Base-by-base conservation (phyloP, 2,888 invertebrate species). In the Epinotia demarniana region DNA sequence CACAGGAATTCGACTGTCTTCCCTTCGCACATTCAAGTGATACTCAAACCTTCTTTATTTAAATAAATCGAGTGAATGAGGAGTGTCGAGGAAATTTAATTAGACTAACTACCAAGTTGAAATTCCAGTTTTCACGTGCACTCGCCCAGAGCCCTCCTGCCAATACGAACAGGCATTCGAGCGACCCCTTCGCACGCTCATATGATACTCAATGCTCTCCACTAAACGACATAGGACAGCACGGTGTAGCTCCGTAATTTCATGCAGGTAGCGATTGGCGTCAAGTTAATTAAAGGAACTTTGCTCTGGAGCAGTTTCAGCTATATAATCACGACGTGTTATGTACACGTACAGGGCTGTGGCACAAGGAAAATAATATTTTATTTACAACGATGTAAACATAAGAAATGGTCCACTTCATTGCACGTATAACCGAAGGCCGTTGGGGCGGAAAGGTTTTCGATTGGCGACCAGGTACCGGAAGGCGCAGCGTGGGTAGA, bases 261-360 rank as follows among this genome's bases (percentile, higher is more conserved):
- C 82, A 80, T 71, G 79, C 77, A 77, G 43, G 78, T 43, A 69
- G 67, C 71, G 79, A 78, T 75, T 61, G 78, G 78, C 77, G 78
- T 75, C 73, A 76, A 75, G 78, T 82, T 85, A 84, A 84, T 85
- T 85, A 82, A 81, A 82, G 81, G 82, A 83, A 83, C 79, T 82
- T 81, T 78, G 78, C 82, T 79, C 77, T 71, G 76, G 77, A 75
- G 73, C 79, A 72, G 63, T 70, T 72, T 49, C 39, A 70, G 74
- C 76, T 55, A 70, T 63, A 75, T 78, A 49, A 75, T 77, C 80
- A 80, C 81, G 76, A 73, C 80, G 79, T 82, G 80, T 62, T 75
- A 72, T 58, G 19, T 55, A 68, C 18, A 46, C n/a, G n/a, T n/a
- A n/a, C 18, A 75, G 75, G 75, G 75, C 12, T 75, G 71, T 49